Conservation (phyloP, 2,888 invertebrate genomes). For the Lithophane semibrunnea region DNA sequence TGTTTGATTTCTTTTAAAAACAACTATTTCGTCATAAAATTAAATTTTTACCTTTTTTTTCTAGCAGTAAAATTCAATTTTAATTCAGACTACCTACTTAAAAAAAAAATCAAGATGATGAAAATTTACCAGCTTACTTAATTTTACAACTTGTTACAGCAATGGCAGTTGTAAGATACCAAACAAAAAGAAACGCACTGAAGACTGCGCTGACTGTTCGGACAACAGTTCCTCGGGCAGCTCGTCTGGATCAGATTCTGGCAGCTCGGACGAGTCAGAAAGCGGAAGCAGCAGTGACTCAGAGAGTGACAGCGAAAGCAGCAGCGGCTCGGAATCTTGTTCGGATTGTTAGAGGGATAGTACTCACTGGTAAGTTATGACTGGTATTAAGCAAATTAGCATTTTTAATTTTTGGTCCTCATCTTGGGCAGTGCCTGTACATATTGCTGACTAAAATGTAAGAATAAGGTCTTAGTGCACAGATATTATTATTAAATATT, state of each 20-base stretch:
- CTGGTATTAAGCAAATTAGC: slow-evolving; percentile 68
- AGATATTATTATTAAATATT: slow-evolving; percentile 19
- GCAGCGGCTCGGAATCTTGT: slow-evolving; percentile 75
- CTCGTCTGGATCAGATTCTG: slow-evolving; percentile 80
- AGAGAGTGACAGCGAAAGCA: slow-evolving; percentile 79
- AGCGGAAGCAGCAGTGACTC: slow-evolving; percentile 79
- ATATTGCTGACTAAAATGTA: slow-evolving; percentile 26
- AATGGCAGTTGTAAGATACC: slow-evolving; percentile 83
- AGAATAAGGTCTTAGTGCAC: slow-evolving; percentile 13
- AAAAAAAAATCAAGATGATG: background rate
- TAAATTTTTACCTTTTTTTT: background rate
- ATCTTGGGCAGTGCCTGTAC: slow-evolving; percentile 25
- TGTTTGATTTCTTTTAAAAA: background rate
- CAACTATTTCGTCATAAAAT: background rate
- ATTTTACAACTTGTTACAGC: slow-evolving; percentile 67
- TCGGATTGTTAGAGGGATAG: slow-evolving; percentile 74
- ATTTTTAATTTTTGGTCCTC: background rate
- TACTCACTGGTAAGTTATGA: slow-evolving; percentile 68
- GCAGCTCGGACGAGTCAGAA: slow-evolving; percentile 76
- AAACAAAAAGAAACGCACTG: slow-evolving; percentile 82
- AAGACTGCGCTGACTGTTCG: slow-evolving; percentile 79
- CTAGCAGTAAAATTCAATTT: background rate
- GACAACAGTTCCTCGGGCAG: slow-evolving; percentile 80
- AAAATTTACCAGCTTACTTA: background rate
- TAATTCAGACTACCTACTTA: background rate